Percentiles rank a stretch among this genome's conserved stretches.
These are phyloP conservation scores for Sphaerophoria taeniata DNA, from an alignment of 2,888 invertebrate species.

Conservation along the genomic window DNA sequence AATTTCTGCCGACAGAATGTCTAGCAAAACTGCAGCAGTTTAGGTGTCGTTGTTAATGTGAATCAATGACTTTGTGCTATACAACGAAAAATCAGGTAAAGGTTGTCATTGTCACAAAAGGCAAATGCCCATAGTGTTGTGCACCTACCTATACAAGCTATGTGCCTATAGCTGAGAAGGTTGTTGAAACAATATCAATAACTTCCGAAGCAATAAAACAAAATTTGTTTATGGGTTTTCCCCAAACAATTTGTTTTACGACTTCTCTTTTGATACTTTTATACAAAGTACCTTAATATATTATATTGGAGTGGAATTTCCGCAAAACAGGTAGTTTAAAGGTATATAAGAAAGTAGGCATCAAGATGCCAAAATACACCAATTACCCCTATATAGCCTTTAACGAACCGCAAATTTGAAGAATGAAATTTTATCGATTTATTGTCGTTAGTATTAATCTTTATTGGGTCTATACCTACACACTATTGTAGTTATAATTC, in stretches of 20 bases:
- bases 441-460: slow-evolving; percentile 39
- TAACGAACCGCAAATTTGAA: slow-evolving; percentile 66
- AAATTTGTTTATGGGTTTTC: slow-evolving; percentile 73
- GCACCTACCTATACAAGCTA: slow-evolving; percentile 2
- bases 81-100: slow-evolving; percentile 14
- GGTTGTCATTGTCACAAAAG: slow-evolving; percentile 17
- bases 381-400: slow-evolving; percentile 7
- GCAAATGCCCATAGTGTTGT: background rate
- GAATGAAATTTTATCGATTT: slow-evolving; percentile 65
- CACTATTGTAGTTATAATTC: slow-evolving; percentile 20
- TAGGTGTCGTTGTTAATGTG: slow-evolving; percentile 6
- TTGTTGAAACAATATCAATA: slow-evolving; percentile 50
- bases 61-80: slow-evolving; percentile 32
- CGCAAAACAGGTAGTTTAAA: slow-evolving; percentile 44
- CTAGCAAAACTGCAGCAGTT: slow-evolving; percentile 34
- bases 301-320: slow-evolving; percentile 56
- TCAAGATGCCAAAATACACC: slow-evolving; percentile 15
- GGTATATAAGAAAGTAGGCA: background rate
- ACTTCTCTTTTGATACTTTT: slow-evolving; percentile 45
- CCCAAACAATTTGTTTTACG: slow-evolving; percentile 61
- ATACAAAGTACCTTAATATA: slow-evolving; percentile 36
- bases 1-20: slow-evolving; percentile 52
- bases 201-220: slow-evolving; percentile 68
- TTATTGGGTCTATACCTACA: slow-evolving; percentile 7
- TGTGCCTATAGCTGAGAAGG: background rate